A percentile compares a stretch with the other conserved stretches of the same genome.
Conservation (phyloP, 1,140 invertebrate genomes). For the Pollicipes pollicipes region DNA sequence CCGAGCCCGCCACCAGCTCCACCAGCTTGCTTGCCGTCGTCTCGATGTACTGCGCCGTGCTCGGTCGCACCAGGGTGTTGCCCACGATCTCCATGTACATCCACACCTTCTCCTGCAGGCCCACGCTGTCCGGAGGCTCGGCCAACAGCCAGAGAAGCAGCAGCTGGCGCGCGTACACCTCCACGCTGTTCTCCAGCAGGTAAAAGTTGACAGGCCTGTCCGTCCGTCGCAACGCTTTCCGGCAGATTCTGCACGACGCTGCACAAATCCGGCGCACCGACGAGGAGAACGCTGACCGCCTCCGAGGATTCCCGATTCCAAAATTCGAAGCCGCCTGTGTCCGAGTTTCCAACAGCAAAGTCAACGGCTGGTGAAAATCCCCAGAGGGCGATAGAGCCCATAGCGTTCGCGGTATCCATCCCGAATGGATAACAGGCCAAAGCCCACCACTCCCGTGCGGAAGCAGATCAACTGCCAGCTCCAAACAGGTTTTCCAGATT, state of each 20-base stretch:
- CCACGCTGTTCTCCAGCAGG: constrained; percentile 50
- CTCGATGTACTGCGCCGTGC: constrained; percentile 51
- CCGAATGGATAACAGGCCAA: too few species aligned
- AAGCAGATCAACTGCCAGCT: too few species aligned
- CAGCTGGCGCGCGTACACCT: constrained; percentile 55
- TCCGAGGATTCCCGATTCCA: not conserved
- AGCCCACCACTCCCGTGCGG: too few species aligned
- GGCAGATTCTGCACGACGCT: not conserved
- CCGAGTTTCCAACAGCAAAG: not conserved
- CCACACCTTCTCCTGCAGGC: constrained; percentile 47
- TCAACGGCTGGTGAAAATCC: not conserved
- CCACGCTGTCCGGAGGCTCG: constrained; percentile 39
- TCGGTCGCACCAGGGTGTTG: constrained; percentile 52
- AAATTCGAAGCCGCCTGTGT: not conserved
- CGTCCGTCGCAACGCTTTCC: not conserved
- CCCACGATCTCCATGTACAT: constrained; percentile 61
- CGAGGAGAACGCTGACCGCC: not conserved
- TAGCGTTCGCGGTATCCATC: not conserved
- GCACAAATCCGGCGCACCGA: not conserved
- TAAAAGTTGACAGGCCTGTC: constrained; percentile 21
- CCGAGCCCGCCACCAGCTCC: not conserved
- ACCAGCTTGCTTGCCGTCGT: constrained; percentile 31
- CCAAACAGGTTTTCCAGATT: too few species aligned
- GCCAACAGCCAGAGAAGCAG: constrained; percentile 48
- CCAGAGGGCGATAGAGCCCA: not conserved